Percentiles rank a stretch among this genome's conserved stretches.
These are phyloP conservation scores for Neostethus bicornis DNA, from an alignment of 2,797 vertebrate species.

Conservation along the genomic window DNA sequence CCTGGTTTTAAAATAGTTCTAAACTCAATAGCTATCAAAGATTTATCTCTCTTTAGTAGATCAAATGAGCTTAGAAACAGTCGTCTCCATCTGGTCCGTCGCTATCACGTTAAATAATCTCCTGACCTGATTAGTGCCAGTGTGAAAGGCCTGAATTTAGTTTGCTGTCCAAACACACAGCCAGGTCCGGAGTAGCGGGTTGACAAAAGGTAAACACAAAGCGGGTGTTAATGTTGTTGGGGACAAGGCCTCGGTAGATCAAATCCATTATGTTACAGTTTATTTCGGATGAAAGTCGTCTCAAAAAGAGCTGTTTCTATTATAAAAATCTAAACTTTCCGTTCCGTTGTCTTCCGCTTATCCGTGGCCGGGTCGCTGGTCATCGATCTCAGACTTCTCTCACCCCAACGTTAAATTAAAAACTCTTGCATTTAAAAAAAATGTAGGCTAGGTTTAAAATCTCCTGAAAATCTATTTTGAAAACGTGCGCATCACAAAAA, in stretches of 20 bases:
- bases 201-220: constrained; percentile 48
- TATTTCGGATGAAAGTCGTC: background rate
- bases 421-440: no score
- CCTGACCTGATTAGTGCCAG: constrained; percentile 38
- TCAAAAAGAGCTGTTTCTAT: background rate
- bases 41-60: constrained; percentile 14
- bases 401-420: no score
- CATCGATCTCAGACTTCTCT: no score
- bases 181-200: constrained; percentile 11
- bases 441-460: no score
- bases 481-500: no score
- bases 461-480: no score
- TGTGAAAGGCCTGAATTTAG: constrained; percentile 14
- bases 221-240: constrained; percentile 3
- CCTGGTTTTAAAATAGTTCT: background rate
- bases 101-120: constrained; percentile 42
- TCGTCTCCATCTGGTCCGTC: constrained; percentile 10
- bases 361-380: no score
- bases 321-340: background rate
- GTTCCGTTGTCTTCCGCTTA: no score
- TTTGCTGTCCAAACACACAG: constrained; percentile 9
- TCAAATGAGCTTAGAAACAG: constrained; percentile 30
- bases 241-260: background rate
- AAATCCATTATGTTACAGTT: background rate
- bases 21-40: no score